Evolutionary conservation across 2,113 vertebrate genomes (phyloP).

Genomic region (Grantiella picta): DNA sequence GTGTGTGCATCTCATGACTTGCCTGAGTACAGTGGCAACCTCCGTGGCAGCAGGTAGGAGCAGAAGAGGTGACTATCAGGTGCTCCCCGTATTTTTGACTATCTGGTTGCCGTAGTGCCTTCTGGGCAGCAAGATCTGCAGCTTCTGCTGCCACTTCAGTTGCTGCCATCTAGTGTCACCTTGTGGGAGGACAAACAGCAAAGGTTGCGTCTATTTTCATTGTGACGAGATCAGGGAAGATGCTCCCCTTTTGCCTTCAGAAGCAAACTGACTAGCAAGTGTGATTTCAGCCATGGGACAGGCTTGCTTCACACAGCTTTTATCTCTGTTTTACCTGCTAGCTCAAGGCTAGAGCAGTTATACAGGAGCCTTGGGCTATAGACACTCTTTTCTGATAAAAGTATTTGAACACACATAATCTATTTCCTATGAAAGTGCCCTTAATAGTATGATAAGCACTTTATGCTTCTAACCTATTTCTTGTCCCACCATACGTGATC

Average conservation of each 20-base stretch:
- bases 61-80: background rate
- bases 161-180: slow-evolving; percentile 64
- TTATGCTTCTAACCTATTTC: background rate
- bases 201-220: background rate
- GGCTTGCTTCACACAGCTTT: background rate
- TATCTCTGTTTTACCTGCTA: background rate
- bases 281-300: background rate
- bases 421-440: background rate
- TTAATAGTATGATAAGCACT: background rate
- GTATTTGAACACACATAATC: fast-evolving
- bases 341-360: background rate
- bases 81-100: fast-evolving
- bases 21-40: background rate
- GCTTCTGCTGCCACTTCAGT: background rate
- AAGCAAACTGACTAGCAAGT: background rate
- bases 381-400: background rate
- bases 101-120: background rate
- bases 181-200: background rate
- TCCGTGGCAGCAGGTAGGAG: fast-evolving
- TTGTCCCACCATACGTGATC: background rate
- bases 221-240: fast-evolving
- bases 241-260: background rate
- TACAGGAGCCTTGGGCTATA: background rate
- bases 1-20: background rate
- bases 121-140: background rate